Evolutionary conservation across 2,797 vertebrate species (phyloP).

Genomic region (Tokudaia muenninki): DNA sequence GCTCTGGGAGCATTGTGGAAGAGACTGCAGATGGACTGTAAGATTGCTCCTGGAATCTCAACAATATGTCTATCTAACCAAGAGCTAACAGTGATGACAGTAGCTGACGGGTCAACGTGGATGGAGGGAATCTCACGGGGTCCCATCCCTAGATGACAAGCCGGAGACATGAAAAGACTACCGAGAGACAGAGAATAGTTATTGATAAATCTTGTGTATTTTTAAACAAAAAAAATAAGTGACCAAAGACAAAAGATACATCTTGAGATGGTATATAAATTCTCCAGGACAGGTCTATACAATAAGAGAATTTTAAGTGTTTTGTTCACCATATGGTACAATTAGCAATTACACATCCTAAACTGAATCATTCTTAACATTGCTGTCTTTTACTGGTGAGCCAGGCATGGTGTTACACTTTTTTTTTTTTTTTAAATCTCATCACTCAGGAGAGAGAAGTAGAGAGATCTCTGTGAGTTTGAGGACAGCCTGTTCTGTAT

Average conservation of each 20-base stretch:
- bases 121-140: not conserved
- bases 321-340: slow-evolving; percentile 9
- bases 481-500: not conserved
- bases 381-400: not conserved
- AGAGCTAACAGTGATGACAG: not conserved
- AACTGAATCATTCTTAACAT: not conserved
- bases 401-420: too few species aligned
- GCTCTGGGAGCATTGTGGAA: not conserved
- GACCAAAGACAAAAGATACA: not conserved
- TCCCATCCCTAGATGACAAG: not conserved
- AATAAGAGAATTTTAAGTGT: not conserved
- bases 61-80: not conserved
- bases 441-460: not conserved
- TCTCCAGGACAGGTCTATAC: not conserved
- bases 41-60: not conserved
- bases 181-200: not conserved
- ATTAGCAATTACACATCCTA: not conserved
- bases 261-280: not conserved
- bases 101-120: accelerated
- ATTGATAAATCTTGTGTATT: not conserved
- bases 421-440: not conserved
- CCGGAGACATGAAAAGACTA: too few species aligned
- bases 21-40: not conserved
- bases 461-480: not conserved
- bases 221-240: not conserved